Evolutionary conservation across 2,113 vertebrate genomes (phyloP).

Genomic region (Campylomormyrus tamandua): DNA sequence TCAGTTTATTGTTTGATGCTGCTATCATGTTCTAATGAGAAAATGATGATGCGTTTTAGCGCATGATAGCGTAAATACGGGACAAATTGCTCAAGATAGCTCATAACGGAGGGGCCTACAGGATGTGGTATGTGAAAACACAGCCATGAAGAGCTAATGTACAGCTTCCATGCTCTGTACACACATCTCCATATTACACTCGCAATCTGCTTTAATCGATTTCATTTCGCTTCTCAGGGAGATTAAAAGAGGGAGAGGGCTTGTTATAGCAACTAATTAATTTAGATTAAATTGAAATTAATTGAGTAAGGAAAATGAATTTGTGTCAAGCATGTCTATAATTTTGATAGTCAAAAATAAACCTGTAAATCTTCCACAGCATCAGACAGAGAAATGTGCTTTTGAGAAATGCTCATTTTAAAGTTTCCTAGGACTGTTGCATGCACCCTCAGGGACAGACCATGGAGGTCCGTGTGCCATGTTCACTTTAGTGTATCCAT

Average conservation of each 20-base stretch:
- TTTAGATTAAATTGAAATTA: conserved; percentile 5
- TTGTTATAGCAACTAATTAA: conserved; percentile 8
- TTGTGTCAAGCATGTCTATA: conserved; percentile 2
- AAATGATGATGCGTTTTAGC: not conserved
- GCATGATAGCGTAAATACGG: not conserved
- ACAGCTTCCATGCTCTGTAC: not conserved
- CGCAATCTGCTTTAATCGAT: conserved; percentile 3
- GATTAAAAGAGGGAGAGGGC: conserved; percentile 4
- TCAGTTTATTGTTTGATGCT: not conserved
- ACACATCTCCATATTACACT: not conserved
- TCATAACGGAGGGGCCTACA: not conserved
- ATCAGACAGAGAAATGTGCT: not conserved
- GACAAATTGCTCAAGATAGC: not conserved
- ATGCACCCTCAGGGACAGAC: not conserved
- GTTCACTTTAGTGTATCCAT: not conserved
- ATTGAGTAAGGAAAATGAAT: conserved; percentile 3
- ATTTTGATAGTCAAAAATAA: conserved; percentile 6
- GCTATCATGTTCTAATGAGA: not conserved
- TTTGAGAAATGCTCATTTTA: not conserved
- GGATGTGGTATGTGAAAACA: not conserved
- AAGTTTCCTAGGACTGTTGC: not conserved
- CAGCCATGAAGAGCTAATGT: not conserved
- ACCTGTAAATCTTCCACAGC: not conserved
- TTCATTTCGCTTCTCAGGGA: conserved; percentile 5
- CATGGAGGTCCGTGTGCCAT: not conserved